These are phyloP conservation scores for Clusia tigrina DNA, from an alignment of 2,888 invertebrate species.

Conservation along the genomic window DNA sequence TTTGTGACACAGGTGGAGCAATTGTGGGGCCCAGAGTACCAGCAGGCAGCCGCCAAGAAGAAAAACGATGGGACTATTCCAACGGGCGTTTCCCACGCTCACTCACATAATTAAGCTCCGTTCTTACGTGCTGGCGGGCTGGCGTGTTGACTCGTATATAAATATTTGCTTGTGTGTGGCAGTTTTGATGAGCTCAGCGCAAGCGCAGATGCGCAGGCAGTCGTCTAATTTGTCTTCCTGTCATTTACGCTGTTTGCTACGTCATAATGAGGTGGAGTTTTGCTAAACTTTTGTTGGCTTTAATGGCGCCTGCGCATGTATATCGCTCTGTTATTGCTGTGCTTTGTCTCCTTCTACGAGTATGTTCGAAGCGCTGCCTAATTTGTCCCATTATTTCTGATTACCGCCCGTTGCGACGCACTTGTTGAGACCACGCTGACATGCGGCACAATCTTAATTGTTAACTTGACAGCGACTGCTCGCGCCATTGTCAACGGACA, in stretches of 20 bases:
- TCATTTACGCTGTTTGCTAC: no score
- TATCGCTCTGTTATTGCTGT: conserved; percentile 1
- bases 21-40: background rate
- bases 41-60: background rate
- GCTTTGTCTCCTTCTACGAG: background rate
- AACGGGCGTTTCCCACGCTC: conserved; percentile 45
- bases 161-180: no score
- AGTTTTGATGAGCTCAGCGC: no score
- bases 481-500: no score
- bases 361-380: background rate
- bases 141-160: no score
- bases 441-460: conserved; percentile 3
- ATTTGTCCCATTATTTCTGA: conserved; percentile 22
- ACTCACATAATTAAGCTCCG: conserved; percentile 3
- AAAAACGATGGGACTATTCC: conserved; percentile 39
- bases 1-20: conserved; percentile 21
- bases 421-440: background rate
- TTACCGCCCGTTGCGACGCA: conserved; percentile 25
- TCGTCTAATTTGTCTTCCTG: no score
- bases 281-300: background rate
- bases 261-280: conserved; percentile 22
- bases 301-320: conserved; percentile 20
- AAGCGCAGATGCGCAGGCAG: no score
- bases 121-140: no score
- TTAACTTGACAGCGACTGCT: conserved; percentile 6